These are phyloP conservation scores for Apamea monoglypha DNA, from an alignment of 2,888 invertebrate species.

Conservation along the genomic window DNA sequence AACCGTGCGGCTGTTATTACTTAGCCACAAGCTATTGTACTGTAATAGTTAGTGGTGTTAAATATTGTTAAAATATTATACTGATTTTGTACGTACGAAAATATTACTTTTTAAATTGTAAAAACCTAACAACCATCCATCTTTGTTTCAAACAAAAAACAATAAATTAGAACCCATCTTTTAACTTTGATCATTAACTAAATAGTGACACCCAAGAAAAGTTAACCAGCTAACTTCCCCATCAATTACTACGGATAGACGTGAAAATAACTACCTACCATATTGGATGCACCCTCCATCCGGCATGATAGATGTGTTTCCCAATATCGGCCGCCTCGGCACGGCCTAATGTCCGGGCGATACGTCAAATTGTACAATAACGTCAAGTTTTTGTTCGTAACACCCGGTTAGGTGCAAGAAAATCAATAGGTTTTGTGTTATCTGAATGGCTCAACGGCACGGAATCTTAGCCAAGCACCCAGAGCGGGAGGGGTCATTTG, in stretches of 20 bases:
- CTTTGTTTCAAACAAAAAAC: background rate
- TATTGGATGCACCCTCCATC: constrained; percentile 31
- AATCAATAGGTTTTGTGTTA: constrained; percentile 15
- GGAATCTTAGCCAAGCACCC: no score
- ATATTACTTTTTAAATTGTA: background rate
- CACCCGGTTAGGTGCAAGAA: constrained; percentile 34
- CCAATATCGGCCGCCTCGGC: constrained; percentile 64
- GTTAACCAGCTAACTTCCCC: constrained; percentile 6
- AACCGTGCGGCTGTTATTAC: no score
- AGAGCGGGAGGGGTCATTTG: no score
- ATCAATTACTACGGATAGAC: constrained; percentile 32
- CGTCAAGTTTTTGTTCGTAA: constrained; percentile 59
- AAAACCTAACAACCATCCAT: background rate
- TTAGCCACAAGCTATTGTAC: background rate
- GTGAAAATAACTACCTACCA: constrained; percentile 42
- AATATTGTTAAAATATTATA: background rate
- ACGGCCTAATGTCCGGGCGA: constrained; percentile 61
- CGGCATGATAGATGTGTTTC: constrained; percentile 71
- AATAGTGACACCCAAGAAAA: background rate
- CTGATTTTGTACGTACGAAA: background rate
- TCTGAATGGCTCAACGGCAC: background rate
- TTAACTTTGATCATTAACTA: background rate
- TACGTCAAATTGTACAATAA: constrained; percentile 68
- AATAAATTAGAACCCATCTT: background rate
- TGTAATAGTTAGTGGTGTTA: background rate